Percentiles rank a stretch among this genome's conserved stretches.
Conservation (phyloP, 2,888 invertebrate species). For the Adineta ricciae region DNA sequence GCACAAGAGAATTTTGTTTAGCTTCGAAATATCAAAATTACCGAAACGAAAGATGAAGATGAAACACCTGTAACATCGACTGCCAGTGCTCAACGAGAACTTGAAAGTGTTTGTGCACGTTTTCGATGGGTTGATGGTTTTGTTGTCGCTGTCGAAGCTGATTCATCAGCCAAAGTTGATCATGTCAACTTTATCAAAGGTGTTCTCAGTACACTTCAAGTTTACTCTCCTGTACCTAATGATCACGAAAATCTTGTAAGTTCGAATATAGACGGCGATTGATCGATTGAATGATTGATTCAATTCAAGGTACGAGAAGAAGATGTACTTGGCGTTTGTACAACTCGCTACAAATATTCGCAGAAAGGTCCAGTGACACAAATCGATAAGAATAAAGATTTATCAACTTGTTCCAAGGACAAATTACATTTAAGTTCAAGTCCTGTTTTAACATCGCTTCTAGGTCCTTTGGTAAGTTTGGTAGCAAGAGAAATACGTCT, state of each 20-base stretch:
- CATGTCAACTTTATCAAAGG: conserved; percentile 8
- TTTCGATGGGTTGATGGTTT: conserved; percentile 5
- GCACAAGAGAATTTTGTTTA: no score
- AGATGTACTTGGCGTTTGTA: conserved; percentile 12
- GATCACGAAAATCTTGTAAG: background rate
- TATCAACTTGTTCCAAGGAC: conserved; percentile 5
- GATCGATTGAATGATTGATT: background rate
- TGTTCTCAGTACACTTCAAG: background rate
- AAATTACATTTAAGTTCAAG: conserved; percentile 21
- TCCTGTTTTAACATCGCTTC: conserved; percentile 14
- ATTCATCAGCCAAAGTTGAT: background rate
- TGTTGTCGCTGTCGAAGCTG: background rate
- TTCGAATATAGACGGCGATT: background rate
- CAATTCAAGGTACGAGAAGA: background rate
- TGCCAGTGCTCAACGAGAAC: background rate
- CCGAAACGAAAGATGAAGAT: background rate
- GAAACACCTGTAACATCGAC: background rate
- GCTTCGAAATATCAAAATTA: background rate
- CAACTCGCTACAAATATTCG: background rate
- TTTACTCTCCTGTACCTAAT: background rate
- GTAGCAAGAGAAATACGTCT: background rate
- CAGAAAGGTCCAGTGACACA: background rate
- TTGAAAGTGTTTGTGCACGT: background rate
- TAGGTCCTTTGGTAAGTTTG: background rate
- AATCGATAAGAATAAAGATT: background rate